Percentiles rank a stretch among this genome's conserved stretches.
These are phyloP conservation scores for Schrankia costaestrigalis DNA, from an alignment of 2,888 invertebrate species.

Conservation along the genomic window DNA sequence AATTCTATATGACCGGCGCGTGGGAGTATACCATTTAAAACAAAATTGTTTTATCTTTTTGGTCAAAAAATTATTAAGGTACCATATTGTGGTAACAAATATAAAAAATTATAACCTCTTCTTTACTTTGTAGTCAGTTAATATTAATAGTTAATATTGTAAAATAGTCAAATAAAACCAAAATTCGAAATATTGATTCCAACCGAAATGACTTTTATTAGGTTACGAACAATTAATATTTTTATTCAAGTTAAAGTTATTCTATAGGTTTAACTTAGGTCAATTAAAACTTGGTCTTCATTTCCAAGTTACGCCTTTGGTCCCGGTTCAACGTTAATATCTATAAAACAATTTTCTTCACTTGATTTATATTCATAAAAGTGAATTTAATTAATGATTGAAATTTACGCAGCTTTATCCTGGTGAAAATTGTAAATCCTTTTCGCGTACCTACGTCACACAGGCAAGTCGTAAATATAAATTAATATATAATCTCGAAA, in stretches of 20 bases:
- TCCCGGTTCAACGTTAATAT: conserved; percentile 19
- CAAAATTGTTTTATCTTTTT: too few relatives aligned
- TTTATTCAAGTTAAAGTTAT: conserved; percentile 9
- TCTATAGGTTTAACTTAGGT: not conserved
- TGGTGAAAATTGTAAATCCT: not conserved
- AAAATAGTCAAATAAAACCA: too few relatives aligned
- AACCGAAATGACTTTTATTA: not conserved
- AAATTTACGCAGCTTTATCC: conserved; percentile 2
- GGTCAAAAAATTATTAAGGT: too few relatives aligned
- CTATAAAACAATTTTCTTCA: conserved; percentile 20
- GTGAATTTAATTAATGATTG: conserved; percentile 12
- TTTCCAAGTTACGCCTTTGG: conserved; percentile 25
- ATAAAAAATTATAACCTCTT: too few relatives aligned
- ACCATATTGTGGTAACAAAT: too few relatives aligned
- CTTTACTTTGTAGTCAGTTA: too few relatives aligned
- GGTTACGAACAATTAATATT: conserved; percentile 12
- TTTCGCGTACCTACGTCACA: conserved; percentile 3
- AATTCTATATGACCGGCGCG: too few relatives aligned
- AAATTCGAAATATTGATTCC: too few relatives aligned
- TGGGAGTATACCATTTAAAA: too few relatives aligned
- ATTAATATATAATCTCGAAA: not conserved
- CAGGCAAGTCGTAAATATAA: conserved; percentile 3
- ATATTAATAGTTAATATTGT: too few relatives aligned
- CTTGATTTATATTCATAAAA: conserved; percentile 24
- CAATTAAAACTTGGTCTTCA: conserved; percentile 3